These are phyloP conservation scores for Conistra vaccinii DNA, from an alignment of 2,888 invertebrate species.

Conservation along the genomic window DNA sequence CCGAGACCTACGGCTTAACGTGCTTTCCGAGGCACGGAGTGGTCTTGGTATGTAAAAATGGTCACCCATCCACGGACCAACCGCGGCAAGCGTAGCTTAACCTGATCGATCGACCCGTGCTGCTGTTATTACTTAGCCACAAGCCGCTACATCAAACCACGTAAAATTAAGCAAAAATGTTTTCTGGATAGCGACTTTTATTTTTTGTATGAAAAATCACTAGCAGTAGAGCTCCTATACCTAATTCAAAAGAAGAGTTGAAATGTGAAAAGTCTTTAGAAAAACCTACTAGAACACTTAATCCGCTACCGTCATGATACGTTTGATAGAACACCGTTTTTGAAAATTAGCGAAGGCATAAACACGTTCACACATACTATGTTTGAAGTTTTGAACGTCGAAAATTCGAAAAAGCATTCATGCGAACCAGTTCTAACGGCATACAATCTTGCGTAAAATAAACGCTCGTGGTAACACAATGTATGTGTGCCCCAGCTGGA, in stretches of 20 bases:
- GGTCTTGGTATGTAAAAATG: no score
- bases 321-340: constrained; percentile 2
- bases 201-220: background rate
- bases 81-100: no score
- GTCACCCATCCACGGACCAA: no score
- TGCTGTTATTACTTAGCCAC: no score
- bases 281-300: background rate
- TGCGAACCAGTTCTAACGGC: background rate
- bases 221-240: background rate
- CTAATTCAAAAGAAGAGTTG: background rate
- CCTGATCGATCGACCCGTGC: no score
- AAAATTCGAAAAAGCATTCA: background rate
- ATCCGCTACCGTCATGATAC: background rate
- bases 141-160: background rate
- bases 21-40: no score
- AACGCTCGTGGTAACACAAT: background rate
- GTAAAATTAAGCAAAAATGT: background rate
- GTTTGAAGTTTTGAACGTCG: no score
- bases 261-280: background rate
- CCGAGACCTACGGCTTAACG: no score
- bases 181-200: background rate
- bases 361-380: background rate
- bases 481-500: background rate
- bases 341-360: constrained; percentile 6
- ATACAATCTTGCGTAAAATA: constrained; percentile 4